Base-by-base conservation (phyloP, 2,888 invertebrate species). In the Leucozona laternaria region DNA sequence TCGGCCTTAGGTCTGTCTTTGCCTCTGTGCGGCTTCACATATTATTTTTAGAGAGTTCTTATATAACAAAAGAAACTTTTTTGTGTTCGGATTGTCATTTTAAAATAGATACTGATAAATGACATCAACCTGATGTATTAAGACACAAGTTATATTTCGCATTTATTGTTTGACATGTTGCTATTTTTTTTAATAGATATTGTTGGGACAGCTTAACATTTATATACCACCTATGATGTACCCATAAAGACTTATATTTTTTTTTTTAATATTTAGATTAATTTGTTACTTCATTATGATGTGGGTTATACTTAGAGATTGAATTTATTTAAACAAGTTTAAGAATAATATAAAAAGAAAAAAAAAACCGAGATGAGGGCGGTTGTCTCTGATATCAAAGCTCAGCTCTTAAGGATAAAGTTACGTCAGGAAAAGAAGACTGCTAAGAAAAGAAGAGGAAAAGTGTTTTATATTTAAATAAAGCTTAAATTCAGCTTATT, bases 31-130 rank as follows among this genome's bases (percentile, higher is more conserved):
- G 40, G 5, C 6, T 28, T 17, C 2, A 11, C 15, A 28, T n/a
- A 4, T 10, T 22, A 17, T 31, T 0, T 66, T 31, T 66, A 66
- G 66, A 66, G 66, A 48, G 48, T 66, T 48, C 31, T 66, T 66
- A 48, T 34, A 31, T 66, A 66, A 66, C 8, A 34, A 48, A 66
- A 34, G 45, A 66, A 48, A 66, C 31, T 48, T 48, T 66, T 66
- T 34, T 34, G 31, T 31, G 28, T 31, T 13, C 17, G 15, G 7
- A 45, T 66, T 66, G 66, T 45, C 20, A 48, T 48, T 57, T 20
- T 31, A 11, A 10, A 17, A 15, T 43, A 40, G 11, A 3, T 4
- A 28, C 31, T 48, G 20, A 20, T 17, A 15, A 28, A 43, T 62
- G n/a, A 43, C 43, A 43, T 43, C n/a, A 62, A 60, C 7, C 2